A percentile compares a stretch with the other conserved stretches of the same genome.
Conservation (phyloP, 2,888 invertebrate genomes). For the Eupithecia subfuscata region DNA sequence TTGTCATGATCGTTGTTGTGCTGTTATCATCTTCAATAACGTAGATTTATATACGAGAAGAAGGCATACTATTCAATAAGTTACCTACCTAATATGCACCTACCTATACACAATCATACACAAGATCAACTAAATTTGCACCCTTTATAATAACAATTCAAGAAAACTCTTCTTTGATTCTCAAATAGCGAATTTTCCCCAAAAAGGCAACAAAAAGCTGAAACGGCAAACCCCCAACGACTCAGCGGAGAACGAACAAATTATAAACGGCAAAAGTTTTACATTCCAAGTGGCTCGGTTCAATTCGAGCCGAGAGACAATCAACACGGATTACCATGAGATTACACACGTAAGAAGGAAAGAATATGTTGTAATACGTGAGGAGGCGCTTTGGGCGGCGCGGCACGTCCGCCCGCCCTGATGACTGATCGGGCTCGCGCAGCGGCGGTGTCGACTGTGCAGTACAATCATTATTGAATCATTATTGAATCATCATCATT, state of each 20-base stretch:
- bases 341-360: constrained; percentile 47
- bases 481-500: neutral
- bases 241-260: constrained; percentile 38
- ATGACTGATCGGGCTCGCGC: neutral
- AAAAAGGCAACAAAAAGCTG: constrained; percentile 28
- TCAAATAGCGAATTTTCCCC: constrained; percentile 4
- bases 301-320: constrained; percentile 45
- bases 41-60: neutral
- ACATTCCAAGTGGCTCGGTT: constrained; percentile 43
- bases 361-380: constrained; percentile 52
- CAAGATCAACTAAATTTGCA: neutral
- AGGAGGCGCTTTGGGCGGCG: constrained; percentile 44
- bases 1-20: neutral
- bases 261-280: constrained; percentile 46
- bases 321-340: constrained; percentile 48
- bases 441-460: neutral
- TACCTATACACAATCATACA: neutral
- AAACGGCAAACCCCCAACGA: constrained; percentile 35
- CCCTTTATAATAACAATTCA: neutral
- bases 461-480: neutral
- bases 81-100: neutral
- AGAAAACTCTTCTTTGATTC: neutral
- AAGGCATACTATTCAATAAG: neutral
- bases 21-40: neutral
- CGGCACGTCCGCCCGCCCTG: constrained; percentile 44